These are phyloP conservation scores for Drosophila funebris DNA, from an alignment of 1,140 invertebrate species.

Conservation along the genomic window DNA sequence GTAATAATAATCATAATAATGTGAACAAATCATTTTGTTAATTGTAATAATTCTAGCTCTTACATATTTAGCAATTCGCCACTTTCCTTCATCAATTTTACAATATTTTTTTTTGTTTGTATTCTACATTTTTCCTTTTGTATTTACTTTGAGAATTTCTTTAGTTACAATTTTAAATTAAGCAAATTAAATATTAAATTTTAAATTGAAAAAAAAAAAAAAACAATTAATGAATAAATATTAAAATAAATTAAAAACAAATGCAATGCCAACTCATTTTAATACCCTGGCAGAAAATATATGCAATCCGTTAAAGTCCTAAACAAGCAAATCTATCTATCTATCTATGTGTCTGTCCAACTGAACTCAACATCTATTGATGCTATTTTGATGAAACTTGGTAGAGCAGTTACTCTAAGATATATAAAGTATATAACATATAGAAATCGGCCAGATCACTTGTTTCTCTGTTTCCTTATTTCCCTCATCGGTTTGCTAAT, in stretches of 20 bases:
- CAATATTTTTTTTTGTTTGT: slow-evolving; percentile 21
- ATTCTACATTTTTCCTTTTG: slow-evolving; percentile 27
- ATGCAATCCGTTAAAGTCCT: too few species aligned
- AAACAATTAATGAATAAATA: slow-evolving; percentile 41
- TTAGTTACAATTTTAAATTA: slow-evolving; percentile 70
- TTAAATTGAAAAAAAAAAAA: slow-evolving; percentile 37
- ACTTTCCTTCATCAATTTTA: slow-evolving; percentile 29
- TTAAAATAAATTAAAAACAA: slow-evolving; percentile 39
- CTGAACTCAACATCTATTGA: too few species aligned
- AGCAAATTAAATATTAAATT: slow-evolving; percentile 62
- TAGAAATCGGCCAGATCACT: too few species aligned
- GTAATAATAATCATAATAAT: slow-evolving; percentile 23
- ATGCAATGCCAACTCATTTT: slow-evolving; percentile 47
- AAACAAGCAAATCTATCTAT: background rate
- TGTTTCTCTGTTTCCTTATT: too few species aligned
- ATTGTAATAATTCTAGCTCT: slow-evolving; percentile 40
- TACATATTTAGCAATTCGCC: slow-evolving; percentile 7
- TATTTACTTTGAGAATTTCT: slow-evolving; percentile 41
- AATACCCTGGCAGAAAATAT: slow-evolving; percentile 2
- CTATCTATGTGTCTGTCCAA: background rate
- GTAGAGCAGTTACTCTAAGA: too few species aligned
- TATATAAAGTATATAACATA: too few species aligned
- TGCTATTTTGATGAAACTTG: too few species aligned
- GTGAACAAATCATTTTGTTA: slow-evolving; percentile 35
- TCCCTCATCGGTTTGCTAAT: background rate